Conservation (phyloP, 2,113 vertebrate species). For the Pontoporia blainvillei region DNA sequence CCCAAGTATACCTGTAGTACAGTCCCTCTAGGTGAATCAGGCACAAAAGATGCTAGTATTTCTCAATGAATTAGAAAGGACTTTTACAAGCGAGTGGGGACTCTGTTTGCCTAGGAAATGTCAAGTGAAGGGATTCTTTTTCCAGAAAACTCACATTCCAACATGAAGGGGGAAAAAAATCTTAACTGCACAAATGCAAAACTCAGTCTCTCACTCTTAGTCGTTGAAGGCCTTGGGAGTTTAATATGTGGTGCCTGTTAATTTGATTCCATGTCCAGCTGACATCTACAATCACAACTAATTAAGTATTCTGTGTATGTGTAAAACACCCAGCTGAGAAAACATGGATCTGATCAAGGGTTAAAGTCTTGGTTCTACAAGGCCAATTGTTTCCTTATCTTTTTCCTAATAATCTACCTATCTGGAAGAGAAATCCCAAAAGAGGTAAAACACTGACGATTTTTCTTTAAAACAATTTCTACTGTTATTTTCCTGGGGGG, state of each 20-base stretch:
- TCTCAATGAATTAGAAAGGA: slow-evolving; percentile 34
- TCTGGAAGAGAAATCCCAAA: neutral
- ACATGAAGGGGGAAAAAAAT: neutral
- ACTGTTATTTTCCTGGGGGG: neutral
- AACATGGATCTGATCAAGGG: neutral
- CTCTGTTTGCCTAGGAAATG: slow-evolving; percentile 16
- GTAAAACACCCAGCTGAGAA: neutral
- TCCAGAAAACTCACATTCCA: slow-evolving; percentile 17
- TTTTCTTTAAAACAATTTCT: slow-evolving; percentile 26
- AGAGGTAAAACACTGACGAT: neutral
- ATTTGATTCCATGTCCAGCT: neutral
- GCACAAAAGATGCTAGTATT: slow-evolving; percentile 28
- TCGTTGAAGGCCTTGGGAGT: neutral
- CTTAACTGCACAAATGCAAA: neutral
- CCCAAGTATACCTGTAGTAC: neutral
- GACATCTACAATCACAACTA: neutral
- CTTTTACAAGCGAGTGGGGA: slow-evolving; percentile 5
- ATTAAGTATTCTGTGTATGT: neutral
- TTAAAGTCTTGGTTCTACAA: neutral
- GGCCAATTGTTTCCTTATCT: neutral
- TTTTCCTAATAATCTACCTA: neutral
- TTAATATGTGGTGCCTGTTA: neutral
- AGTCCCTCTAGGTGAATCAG: neutral
- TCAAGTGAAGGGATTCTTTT: neutral
- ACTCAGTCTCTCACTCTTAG: neutral